Conservation (phyloP, 2,797 vertebrate species). For the Rhynchonycteris naso region DNA sequence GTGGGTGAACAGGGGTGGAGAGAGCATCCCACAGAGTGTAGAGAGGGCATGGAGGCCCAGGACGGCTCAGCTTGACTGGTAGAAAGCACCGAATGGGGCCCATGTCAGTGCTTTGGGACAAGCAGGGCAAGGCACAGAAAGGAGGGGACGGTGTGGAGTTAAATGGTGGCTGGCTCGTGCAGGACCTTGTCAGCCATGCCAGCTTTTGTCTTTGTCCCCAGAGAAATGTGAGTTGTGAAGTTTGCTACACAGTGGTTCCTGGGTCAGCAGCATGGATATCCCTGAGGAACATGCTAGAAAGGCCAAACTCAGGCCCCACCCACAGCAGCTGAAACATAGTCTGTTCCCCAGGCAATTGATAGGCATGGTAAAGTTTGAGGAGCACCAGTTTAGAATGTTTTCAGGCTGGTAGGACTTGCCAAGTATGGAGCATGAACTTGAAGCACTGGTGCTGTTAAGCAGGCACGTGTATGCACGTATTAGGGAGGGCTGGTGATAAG, state of each 20-base stretch:
- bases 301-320: neutral
- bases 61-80: neutral
- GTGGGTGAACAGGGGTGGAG: neutral
- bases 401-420: neutral
- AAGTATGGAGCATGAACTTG: neutral
- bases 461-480: rapidly evolving
- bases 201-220: neutral
- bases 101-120: neutral
- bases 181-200: neutral
- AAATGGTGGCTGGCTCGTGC: neutral
- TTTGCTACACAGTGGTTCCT: neutral
- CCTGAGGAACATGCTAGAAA: neutral
- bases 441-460: neutral
- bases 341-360: neutral
- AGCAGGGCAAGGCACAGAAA: neutral
- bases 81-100: neutral
- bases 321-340: neutral
- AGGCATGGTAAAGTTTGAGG: neutral
- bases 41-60: neutral
- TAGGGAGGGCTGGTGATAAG: neutral
- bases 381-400: neutral
- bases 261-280: neutral
- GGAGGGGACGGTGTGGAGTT: neutral
- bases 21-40: neutral
- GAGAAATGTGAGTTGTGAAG: neutral